These are phyloP conservation scores for Buteo buteo DNA, from an alignment of 2,113 vertebrate genomes.

Conservation along the genomic window DNA sequence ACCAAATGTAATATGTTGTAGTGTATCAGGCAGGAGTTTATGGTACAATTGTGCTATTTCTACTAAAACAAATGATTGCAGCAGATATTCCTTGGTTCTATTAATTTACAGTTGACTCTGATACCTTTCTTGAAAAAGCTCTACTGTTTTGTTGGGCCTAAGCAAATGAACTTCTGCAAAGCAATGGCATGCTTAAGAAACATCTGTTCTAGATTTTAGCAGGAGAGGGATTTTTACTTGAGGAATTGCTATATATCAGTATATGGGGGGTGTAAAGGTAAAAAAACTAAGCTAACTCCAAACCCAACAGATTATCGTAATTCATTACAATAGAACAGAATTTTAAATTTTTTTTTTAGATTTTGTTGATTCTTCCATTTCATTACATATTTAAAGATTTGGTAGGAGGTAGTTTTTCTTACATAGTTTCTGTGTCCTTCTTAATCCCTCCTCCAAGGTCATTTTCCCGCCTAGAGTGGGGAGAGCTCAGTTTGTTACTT, in stretches of 20 bases:
- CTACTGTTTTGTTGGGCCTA: not conserved
- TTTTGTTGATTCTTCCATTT: not conserved
- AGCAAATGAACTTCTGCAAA: not conserved
- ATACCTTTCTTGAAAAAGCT: not conserved
- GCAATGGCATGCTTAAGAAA: not conserved
- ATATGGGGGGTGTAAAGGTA: not conserved
- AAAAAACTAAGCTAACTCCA: not conserved
- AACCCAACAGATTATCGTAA: not conserved
- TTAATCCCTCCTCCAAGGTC: not conserved
- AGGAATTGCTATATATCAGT: not conserved
- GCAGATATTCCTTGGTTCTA: not conserved
- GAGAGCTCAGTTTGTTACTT: not conserved
- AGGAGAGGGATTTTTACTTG: not conserved
- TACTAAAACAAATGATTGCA: conserved; percentile 14
- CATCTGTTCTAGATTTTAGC: not conserved
- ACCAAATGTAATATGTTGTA: not conserved
- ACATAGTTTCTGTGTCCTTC: not conserved
- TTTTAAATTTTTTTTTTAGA: not conserved
- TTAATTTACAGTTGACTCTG: not conserved
- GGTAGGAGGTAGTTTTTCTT: not conserved
- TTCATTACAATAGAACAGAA: not conserved
- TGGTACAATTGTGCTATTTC: not conserved
- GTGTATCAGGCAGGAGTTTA: not conserved
- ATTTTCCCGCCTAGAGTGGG: not conserved
- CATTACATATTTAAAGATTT: not conserved